Evolutionary conservation across 2,113 vertebrate species (phyloP), one percentile per base, ranked within the genome.

Genomic region (Petromus typicus): DNA sequence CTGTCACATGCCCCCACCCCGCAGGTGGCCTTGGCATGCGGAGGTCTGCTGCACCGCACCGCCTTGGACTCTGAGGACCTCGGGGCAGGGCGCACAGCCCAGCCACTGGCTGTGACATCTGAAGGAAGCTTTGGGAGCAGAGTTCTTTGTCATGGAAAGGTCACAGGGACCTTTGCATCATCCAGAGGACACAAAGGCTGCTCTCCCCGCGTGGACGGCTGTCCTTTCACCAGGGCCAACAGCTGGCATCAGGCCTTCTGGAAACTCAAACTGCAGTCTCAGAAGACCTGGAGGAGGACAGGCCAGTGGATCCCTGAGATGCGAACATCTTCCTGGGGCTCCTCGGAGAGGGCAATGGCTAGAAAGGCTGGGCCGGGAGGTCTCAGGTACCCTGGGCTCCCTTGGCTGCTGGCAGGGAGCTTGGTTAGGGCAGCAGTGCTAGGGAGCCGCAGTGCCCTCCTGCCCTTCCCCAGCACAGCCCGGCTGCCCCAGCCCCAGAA

Each of bases 161-260:
- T 48, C 83, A 54, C 7, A 2, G 1, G 1, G 56, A 66, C 0
- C 0, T 75, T 67, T 40, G 76, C 45, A 3, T 27, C 0, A 1
- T 10, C 0, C 8, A 0, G 8, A 25, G 63, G 56, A 91, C 48
- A 69, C 64, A 22, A 27, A 48, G 83, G 14, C 43, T 0, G 0
- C 22, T 10, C 3, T 17, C 16, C 0, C 4, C 23, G 3, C 7
- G 22, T 22, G 20, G 17, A 11, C 25, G 20, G 61, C 57, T 0
- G 18, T 3, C 54, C 9, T 20, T 5, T 4, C 32, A 8, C n/a
- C 27, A 30, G 4, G 5, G 51, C 75, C 81, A 7, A 1, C 23
- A 59, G 69, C 56, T 37, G 32, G 18, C 66, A 1, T 0, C 0
- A 0, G 86, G 67, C n/a, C 56, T 51, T 69, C 37, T 2, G 7